Conservation (phyloP, 2,797 vertebrate species). For the Falco rusticolus region DNA sequence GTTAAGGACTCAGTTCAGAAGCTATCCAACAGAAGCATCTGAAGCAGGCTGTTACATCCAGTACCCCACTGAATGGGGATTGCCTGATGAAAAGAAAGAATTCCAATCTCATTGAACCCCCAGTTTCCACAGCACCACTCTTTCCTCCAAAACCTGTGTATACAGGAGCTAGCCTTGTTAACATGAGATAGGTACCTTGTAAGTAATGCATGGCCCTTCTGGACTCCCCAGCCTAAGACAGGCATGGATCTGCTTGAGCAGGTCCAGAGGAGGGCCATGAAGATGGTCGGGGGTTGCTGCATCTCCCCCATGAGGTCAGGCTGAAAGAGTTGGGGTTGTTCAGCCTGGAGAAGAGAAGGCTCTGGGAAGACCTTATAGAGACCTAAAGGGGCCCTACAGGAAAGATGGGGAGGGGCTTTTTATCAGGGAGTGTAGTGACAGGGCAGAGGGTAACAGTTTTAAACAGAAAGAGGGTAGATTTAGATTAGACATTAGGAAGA, state of each 20-base stretch:
- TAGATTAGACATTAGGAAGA: background rate
- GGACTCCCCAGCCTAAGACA: background rate
- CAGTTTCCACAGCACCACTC: background rate
- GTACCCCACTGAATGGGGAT: background rate
- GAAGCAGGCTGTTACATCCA: background rate
- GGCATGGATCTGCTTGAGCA: background rate
- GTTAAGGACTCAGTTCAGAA: background rate
- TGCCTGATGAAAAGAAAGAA: background rate
- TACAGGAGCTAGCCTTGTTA: background rate
- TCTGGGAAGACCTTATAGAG: background rate
- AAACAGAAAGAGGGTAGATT: background rate
- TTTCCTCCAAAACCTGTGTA: background rate
- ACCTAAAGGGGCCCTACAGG: background rate
- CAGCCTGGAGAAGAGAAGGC: background rate
- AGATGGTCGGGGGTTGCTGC: background rate
- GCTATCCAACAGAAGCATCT: background rate
- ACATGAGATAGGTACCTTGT: background rate
- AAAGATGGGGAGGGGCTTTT: background rate
- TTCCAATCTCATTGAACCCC: background rate
- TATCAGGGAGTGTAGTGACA: background rate
- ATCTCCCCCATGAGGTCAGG: background rate
- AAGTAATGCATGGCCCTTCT: background rate
- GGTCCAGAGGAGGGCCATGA: background rate
- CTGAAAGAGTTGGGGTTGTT: background rate
- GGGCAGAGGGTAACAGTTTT: fast-evolving